Evolutionary conservation across 2,888 invertebrate species (phyloP), one percentile per base, ranked within the genome.

Genomic region (Eremobia ochroleuca): DNA sequence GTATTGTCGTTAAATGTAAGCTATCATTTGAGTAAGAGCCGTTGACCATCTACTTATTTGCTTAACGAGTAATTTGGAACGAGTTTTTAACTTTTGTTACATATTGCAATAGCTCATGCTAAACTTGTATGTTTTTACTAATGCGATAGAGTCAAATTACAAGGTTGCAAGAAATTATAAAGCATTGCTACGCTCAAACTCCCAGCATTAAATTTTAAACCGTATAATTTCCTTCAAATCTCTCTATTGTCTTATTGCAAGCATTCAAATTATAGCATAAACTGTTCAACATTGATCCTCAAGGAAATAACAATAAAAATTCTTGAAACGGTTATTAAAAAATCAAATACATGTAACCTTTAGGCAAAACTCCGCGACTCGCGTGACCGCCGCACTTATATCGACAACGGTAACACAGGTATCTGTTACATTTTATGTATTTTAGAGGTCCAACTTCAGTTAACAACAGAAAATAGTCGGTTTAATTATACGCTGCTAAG

Each of bases 271-370:
- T 40, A 40, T 34, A 58, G 21, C 70, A 46, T 83, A 73, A 86
- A 59, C 61, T 76, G 55, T 69, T 72, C 76, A 69, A 75, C 87
- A 87, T 88, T 88, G 87, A 87, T 78, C 77, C 61, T 61, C 74
- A 82, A 87, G 75, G 82, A 73, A 76, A 86, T 49, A 76, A 66
- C 73, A 77, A 77, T 70, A 82, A 70, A 82, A 73, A 73, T 18
- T 86, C 62, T 73, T 78, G 79, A 76, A 76, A 77, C 76, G 77
- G 77, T 86, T 83, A 81, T 86, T 86, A 88, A 86, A 86, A 86
- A 88, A 85, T 82, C 81, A 85, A 88, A 86, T 76, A 86, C 40
- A 69, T 79, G 68, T 81, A 85, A 85, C 88, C 88, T 88, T 88
- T 82, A 59, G 31, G 59, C 83, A 76, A 88, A 79, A 83, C 43